Conservation (phyloP, 2,113 vertebrate species). For the Cynoglossus semilaevis region DNA sequence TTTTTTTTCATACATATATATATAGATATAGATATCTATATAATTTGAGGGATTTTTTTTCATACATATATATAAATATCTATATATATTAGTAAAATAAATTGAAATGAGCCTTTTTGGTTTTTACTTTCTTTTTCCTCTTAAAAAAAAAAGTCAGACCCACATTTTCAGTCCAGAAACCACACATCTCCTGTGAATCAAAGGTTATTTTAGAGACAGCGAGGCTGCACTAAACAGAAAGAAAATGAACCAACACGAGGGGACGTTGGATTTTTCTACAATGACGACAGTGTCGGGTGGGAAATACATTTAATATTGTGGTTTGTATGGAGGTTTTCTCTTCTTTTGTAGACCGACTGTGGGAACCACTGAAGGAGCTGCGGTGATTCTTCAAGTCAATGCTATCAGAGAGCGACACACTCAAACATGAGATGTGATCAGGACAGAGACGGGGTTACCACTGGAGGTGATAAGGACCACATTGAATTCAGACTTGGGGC, state of each 20-base stretch:
- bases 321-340: conserved; percentile 23
- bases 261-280: conserved; percentile 62
- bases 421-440: conserved; percentile 61
- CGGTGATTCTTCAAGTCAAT: conserved; percentile 74
- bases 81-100: no score
- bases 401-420: conserved; percentile 83
- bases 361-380: conserved; percentile 73
- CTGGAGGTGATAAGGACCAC: conserved; percentile 44
- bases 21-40: no score
- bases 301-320: conserved; percentile 54
- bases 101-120: no score
- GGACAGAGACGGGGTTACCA: not conserved
- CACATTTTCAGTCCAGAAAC: conserved; percentile 58
- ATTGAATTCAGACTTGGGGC: conserved; percentile 39
- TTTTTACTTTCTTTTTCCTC: no score
- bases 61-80: no score
- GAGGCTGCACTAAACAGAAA: not conserved
- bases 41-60: no score
- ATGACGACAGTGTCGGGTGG: conserved; percentile 38
- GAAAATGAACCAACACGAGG: not conserved
- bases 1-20: no score
- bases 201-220: conserved; percentile 29
- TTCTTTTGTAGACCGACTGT: conserved; percentile 65
- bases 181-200: conserved; percentile 63
- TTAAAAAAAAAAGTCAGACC: no score